Percentiles rank a stretch among this genome's conserved stretches.
Evolutionary conservation across 2,888 invertebrate genomes (phyloP).

Genomic region (Drosophila cyrtoloma): DNA sequence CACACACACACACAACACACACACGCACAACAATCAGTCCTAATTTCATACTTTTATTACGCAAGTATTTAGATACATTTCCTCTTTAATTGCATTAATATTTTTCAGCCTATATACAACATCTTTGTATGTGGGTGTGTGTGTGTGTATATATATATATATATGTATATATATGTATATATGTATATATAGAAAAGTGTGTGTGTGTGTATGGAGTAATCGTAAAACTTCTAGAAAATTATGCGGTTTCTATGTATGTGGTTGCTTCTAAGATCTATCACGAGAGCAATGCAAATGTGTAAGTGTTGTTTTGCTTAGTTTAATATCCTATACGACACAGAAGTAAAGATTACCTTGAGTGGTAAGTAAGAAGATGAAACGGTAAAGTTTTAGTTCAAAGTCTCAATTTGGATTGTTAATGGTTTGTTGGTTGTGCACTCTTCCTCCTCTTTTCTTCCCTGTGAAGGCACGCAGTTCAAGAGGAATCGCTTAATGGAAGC

Average conservation of each 20-base stretch:
- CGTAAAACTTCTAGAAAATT: slow-evolving; percentile 61
- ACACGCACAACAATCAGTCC: slow-evolving; percentile 38
- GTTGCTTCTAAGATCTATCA: slow-evolving; percentile 48
- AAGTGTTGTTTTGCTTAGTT: slow-evolving; percentile 21
- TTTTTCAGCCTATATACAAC: slow-evolving; percentile 37
- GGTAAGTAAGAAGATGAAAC: slow-evolving; percentile 13
- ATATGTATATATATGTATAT: slow-evolving; percentile 20
- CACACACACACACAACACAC: not conserved
- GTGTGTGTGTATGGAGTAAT: slow-evolving; percentile 25
- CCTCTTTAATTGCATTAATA: slow-evolving; percentile 6
- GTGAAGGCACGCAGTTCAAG: not conserved
- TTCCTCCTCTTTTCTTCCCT: not conserved
- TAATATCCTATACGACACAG: slow-evolving; percentile 9
- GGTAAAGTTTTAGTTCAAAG: slow-evolving; percentile 48
- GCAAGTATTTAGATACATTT: slow-evolving; percentile 12
- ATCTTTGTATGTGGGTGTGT: slow-evolving; percentile 2
- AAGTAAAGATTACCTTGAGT: slow-evolving; percentile 12
- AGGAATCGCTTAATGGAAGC: slow-evolving; percentile 1
- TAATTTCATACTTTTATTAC: slow-evolving; percentile 28
- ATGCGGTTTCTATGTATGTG: slow-evolving; percentile 36
- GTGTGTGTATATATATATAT: slow-evolving; percentile 20
- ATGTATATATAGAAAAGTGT: slow-evolving; percentile 1
- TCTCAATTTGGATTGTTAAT: slow-evolving; percentile 62
- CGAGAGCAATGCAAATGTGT: slow-evolving; percentile 41
- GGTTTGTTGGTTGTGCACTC: slow-evolving; percentile 26